Evolutionary conservation across 2,888 invertebrate genomes (phyloP).

Genomic region (Portevinia maculata): DNA sequence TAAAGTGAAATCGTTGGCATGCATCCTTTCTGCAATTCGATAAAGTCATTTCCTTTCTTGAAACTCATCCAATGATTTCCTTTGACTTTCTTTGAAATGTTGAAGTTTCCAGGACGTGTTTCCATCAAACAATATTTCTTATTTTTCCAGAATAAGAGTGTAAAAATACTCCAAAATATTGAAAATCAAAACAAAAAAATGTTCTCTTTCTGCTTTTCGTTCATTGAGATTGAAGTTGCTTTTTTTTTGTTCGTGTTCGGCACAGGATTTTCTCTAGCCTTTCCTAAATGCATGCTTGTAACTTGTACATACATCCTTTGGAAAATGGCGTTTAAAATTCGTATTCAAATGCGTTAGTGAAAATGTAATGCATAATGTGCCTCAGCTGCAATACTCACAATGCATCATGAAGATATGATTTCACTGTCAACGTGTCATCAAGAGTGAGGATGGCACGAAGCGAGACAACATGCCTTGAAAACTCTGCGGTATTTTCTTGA

Average conservation of each 20-base stretch:
- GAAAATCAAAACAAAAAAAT: conserved; percentile 53
- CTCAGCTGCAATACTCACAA: conserved; percentile 5
- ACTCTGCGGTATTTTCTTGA: conserved; percentile 18
- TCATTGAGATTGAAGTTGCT: conserved; percentile 34
- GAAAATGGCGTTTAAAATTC: conserved; percentile 39
- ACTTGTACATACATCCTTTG: neutral
- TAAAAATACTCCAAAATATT: conserved; percentile 7
- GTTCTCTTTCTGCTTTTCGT: conserved; percentile 33
- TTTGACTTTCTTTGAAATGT: conserved; percentile 19
- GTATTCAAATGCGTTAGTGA: conserved; percentile 49
- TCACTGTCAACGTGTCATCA: conserved; percentile 14
- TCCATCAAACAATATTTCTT: conserved; percentile 39
- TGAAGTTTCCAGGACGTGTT: conserved; percentile 28
- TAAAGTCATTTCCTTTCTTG: conserved; percentile 33
- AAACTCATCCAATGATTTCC: conserved; percentile 34
- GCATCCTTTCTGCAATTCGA: conserved; percentile 20
- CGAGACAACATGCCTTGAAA: conserved; percentile 24
- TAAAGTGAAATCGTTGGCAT: conserved; percentile 28
- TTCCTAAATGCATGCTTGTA: neutral
- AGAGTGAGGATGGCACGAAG: neutral
- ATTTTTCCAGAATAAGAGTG: conserved; percentile 15
- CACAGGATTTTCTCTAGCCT: neutral
- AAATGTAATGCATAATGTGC: conserved; percentile 50
- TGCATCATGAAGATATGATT: conserved; percentile 57
- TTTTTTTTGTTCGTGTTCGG: neutral